Conservation (phyloP, 2,797 vertebrate species). For the Dicrostonyx torquatus region DNA sequence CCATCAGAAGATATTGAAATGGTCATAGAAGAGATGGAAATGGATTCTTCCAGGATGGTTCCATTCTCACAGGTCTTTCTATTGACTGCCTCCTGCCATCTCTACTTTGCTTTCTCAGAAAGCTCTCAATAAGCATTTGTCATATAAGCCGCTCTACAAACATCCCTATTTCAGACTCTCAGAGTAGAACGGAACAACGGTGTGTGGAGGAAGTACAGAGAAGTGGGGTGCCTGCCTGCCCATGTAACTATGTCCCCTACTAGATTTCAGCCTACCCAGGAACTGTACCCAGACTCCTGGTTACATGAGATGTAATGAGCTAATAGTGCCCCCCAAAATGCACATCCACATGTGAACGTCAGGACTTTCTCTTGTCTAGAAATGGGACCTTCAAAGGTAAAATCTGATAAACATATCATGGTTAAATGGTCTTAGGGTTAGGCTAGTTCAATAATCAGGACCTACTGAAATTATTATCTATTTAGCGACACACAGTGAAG, state of each 20-base stretch:
- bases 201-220: neutral
- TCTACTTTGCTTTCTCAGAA: conserved; percentile 6
- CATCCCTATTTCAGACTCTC: neutral
- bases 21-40: neutral
- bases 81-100: neutral
- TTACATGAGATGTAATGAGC: neutral
- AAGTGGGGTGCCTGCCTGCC: neutral
- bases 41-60: neutral
- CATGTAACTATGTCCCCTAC: neutral
- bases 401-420: neutral
- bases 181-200: neutral
- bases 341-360: neutral
- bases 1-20: neutral
- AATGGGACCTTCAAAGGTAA: neutral
- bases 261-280: conserved; percentile 2
- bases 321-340: neutral
- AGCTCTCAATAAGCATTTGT: neutral
- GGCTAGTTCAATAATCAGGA: conserved; percentile 18
- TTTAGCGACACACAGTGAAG: neutral
- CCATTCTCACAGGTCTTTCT: neutral
- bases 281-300: neutral
- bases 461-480: neutral
- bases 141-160: neutral
- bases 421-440: neutral
- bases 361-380: neutral